These are phyloP conservation scores for Myotis planiceps DNA, from an alignment of 2,797 vertebrate species.

Conservation along the genomic window DNA sequence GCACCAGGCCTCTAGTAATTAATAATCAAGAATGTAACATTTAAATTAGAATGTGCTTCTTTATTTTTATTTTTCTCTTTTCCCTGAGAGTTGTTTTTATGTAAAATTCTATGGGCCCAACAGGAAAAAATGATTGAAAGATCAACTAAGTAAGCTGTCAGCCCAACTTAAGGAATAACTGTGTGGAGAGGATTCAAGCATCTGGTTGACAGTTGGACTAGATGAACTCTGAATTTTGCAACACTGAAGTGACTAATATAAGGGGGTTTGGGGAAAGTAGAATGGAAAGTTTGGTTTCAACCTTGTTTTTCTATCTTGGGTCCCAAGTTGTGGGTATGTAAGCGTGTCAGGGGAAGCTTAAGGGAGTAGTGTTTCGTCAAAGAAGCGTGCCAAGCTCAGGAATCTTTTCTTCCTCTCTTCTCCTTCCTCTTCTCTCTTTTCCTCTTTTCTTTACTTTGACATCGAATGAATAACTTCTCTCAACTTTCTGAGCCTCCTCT, in stretches of 20 bases:
- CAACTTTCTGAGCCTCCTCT: neutral
- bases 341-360: neutral
- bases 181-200: neutral
- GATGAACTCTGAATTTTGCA: neutral
- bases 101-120: neutral
- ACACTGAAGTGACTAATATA: neutral
- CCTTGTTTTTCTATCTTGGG: neutral
- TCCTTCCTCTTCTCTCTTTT: neutral
- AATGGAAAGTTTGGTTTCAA: neutral
- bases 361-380: neutral
- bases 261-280: neutral
- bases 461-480: neutral
- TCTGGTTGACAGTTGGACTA: neutral
- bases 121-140: neutral
- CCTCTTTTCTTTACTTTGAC: neutral
- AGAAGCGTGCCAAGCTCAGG: neutral
- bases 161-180: neutral
- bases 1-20: too few relatives aligned
- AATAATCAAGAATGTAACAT: neutral
- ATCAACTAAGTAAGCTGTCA: neutral
- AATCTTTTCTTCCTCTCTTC: neutral
- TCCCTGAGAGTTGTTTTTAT: neutral
- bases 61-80: conserved; percentile 33
- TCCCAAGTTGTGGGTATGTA: neutral
- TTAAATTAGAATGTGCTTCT: neutral